Conservation (phyloP, 2,797 vertebrate genomes). For the Bucorvus abyssinicus region DNA sequence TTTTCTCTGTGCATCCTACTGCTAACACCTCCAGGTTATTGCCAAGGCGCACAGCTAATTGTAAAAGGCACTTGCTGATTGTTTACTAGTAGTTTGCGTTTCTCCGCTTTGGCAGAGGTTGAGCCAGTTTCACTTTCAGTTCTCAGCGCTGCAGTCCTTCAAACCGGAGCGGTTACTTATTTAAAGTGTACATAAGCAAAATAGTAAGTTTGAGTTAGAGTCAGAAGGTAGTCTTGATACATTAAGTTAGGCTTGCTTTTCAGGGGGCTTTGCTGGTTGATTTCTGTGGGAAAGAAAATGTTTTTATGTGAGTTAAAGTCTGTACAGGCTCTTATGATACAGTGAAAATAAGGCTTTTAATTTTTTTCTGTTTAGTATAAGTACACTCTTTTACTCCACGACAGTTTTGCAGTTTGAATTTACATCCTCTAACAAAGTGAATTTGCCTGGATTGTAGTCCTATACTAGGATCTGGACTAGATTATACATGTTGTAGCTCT, state of each 20-base stretch:
- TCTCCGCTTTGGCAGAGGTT: neutral
- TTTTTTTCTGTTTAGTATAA: neutral
- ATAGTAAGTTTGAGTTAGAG: neutral
- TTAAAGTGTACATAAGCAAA: neutral
- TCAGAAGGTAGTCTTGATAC: neutral
- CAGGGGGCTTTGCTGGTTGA: neutral
- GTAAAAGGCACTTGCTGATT: neutral
- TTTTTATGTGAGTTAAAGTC: neutral
- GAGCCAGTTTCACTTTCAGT: slow-evolving; percentile 1
- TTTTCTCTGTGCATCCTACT: neutral
- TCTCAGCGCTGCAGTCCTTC: neutral
- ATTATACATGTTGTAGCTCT: neutral
- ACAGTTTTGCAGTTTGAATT: neutral
- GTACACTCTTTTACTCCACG: neutral
- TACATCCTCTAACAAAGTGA: neutral
- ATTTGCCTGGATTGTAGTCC: neutral
- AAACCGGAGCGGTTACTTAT: accelerated
- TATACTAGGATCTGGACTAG: neutral
- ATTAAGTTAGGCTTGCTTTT: neutral
- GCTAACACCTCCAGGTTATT: accelerated
- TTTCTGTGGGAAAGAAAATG: neutral
- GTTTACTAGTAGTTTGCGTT: neutral
- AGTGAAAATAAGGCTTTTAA: neutral
- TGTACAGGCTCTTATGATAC: accelerated
- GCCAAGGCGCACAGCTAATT: accelerated